Base-by-base conservation (phyloP, 2,888 invertebrate species). In the Parnassius mnemosyne region DNA sequence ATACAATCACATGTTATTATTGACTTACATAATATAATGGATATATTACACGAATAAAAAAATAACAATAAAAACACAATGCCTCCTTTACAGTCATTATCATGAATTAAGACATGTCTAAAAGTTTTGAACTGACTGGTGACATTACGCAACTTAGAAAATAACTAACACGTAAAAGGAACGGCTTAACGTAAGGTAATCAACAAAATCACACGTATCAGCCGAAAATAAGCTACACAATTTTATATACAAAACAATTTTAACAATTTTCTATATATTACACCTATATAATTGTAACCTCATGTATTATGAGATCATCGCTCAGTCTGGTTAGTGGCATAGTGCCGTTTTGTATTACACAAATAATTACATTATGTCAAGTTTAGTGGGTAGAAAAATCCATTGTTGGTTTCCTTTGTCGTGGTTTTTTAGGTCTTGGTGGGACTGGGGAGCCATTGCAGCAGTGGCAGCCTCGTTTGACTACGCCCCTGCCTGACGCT, bases 381-480 rank as follows among this genome's bases (percentile, higher is more conserved):
- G 44, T 41, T 53, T 11, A 63, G 11, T 56, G 55, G 20, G 55
- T 50, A 13, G 41, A 72, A 66, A 83, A 86, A 68, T 88, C 89
- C 52, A 78, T 69, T 57, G 73, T 74, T 13, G 81, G 81, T 68
- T 87, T 87, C 53, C 79, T 78, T 61, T 79, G 84, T 9, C 88
- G 74, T 0, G 88, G 76, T 60, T 85, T 83, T 70, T 93, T 92
- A 58, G 93, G 88, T 52, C 92, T 83, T 0, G 89, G 87, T 10
- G 93, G 89, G 3, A 92, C 90, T 1, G 93, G 92, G 0, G 91
- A 87, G 9, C 93, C 94, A 74, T 87, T 92, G 78, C 94, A 94
- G 77, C 94, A 94, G 46, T 92, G 92, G 73, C 94, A 94, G 57
- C 93, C 93, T 51, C 93, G 90, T 69, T 93, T 94, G 1, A 93